Base-by-base conservation (phyloP, 2,797 vertebrate species). In the Phrynocephalus forsythii region DNA sequence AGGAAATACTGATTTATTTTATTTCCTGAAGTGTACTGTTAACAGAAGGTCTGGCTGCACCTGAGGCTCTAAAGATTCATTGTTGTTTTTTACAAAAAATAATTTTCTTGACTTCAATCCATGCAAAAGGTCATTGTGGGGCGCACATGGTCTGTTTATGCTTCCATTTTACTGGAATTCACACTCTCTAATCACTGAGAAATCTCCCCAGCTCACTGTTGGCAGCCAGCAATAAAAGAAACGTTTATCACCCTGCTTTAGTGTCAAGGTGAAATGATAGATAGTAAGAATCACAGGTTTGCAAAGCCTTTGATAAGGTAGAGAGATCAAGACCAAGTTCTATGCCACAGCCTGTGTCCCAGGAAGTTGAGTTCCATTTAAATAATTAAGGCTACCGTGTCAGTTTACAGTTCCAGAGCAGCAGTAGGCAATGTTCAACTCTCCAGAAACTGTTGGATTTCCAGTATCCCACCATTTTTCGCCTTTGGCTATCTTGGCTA, bases 61-160 rank as follows among this genome's bases (percentile, higher is more conserved):
- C 73, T 22, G 69, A 90, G 88, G 48, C 48, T 10, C 60, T n/a
- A 22, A 63, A 67, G 13, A 63, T 83, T 85, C 77, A 78, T 92
- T 90, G 85, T 79, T 86, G 88, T 79, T 85, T 44, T 44, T 44
- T 44, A 44, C 9, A 63, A 63, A 63, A 71, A 44, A 88, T 84
- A 83, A 60, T 86, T 90, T 89, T 76, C 79, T 79, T 86, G 80
- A 72, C 38, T 91, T 85, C 69, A 77, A 13, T 52, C 81, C 50
- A 24, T 5, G 13, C 30, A 50, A 73, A 66, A 48, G 26, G 83
- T 20, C 60, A 16, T 44, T 9, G 86, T 24, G 73, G 48, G 18
- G 10, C 13, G 15, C n/a, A 72, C 18, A 9, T 78, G 30, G n/a
- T 73, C n/a, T 26, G 26, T 85, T 67, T 50, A 9, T 50, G 10